phyloP scores from a whole-genome alignment of 2,888 invertebrate species.

The Capitulum mitella region DNA sequence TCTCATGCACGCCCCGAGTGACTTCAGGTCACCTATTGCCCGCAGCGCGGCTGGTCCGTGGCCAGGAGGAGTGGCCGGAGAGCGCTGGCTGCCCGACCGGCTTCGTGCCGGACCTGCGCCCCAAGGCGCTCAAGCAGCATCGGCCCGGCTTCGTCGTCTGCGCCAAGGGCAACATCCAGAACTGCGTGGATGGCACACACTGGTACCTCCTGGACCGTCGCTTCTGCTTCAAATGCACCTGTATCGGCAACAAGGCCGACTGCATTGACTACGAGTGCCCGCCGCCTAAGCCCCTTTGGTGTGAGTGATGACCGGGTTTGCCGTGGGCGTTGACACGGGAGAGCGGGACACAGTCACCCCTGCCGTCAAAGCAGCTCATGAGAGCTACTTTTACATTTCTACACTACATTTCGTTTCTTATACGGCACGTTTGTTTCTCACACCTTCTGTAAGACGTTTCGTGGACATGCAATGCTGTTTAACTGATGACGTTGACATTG shows the following conservation, averaged over 20 bases:
- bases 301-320: too few relatives aligned
- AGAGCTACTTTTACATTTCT: too few relatives aligned
- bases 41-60: background rate
- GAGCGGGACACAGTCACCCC: too few relatives aligned
- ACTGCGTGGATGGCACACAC: background rate
- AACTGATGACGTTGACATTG: too few relatives aligned
- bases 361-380: too few relatives aligned
- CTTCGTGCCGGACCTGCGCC: background rate
- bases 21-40: too few relatives aligned
- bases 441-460: too few relatives aligned
- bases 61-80: conserved; percentile 7
- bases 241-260: background rate
- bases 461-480: too few relatives aligned
- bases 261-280: background rate
- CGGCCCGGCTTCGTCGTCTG: background rate
- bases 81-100: background rate
- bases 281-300: background rate
- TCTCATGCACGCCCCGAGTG: too few relatives aligned
- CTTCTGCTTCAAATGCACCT: conserved; percentile 7
- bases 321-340: too few relatives aligned
- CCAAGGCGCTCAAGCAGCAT: background rate
- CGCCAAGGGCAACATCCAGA: background rate
- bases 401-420: too few relatives aligned
- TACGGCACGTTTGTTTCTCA: too few relatives aligned
- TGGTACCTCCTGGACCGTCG: background rate